Evolutionary conservation across 2,888 invertebrate species (phyloP).

Genomic region (Drosophila setosimentum): DNA sequence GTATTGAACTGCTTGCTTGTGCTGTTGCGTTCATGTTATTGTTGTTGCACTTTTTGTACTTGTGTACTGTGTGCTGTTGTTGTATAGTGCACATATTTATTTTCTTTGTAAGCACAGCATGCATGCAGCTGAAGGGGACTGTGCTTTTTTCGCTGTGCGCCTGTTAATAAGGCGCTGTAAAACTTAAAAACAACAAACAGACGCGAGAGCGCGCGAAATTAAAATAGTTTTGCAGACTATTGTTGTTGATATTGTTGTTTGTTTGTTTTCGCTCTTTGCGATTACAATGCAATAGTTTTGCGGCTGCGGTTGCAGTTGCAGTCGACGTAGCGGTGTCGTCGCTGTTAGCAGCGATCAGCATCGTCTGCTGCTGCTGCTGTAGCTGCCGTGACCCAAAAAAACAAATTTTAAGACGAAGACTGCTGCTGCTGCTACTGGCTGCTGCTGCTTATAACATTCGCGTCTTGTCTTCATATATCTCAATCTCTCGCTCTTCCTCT

Average conservation of each 20-base stretch:
- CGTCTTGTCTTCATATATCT: conserved; percentile 9
- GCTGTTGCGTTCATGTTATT: conserved; percentile 43
- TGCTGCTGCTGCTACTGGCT: conserved; percentile 23
- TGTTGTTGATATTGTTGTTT: conserved; percentile 28
- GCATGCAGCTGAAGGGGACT: conserved; percentile 33
- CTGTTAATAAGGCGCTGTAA: conserved; percentile 82
- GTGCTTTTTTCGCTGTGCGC: conserved; percentile 71
- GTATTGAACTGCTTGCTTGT: conserved; percentile 61
- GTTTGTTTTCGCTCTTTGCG: neutral
- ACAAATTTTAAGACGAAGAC: conserved; percentile 54
- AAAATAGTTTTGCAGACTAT: conserved; percentile 48
- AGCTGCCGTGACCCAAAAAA: conserved; percentile 72
- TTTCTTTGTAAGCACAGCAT: conserved; percentile 67
- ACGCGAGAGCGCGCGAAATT: conserved; percentile 57
- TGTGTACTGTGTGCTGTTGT: conserved; percentile 24
- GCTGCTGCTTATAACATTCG: conserved; percentile 32
- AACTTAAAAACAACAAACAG: conserved; percentile 83
- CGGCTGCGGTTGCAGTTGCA: conserved; percentile 24
- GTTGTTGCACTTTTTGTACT: conserved; percentile 47
- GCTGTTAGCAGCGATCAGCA: conserved; percentile 14
- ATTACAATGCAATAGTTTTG: conserved; percentile 3
- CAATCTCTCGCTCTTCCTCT: conserved; percentile 13
- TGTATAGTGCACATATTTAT: conserved; percentile 53
- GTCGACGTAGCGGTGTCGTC: neutral
- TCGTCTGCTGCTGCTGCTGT: conserved; percentile 24